phyloP scores from a whole-genome alignment of 1,140 invertebrate genomes.

The Musca domestica region DNA sequence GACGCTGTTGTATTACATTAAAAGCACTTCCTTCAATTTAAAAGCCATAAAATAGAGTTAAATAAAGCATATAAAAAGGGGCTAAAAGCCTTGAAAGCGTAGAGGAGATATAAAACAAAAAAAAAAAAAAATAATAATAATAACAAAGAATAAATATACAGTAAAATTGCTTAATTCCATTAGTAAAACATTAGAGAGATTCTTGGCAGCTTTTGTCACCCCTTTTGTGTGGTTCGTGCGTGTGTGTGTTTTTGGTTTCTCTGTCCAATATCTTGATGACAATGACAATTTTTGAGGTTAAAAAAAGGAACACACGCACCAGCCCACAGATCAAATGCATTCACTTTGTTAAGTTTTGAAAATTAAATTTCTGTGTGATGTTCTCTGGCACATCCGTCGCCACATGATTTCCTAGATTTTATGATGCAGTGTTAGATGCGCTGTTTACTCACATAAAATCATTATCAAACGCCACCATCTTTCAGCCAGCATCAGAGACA shows the following conservation, averaged over 20 bases:
- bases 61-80: neutral
- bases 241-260: neutral
- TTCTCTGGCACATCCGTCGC: neutral
- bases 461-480: slow-evolving; percentile 13
- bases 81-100: no score
- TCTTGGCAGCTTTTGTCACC: no score
- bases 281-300: neutral
- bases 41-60: slow-evolving; percentile 14
- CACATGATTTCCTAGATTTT: slow-evolving; percentile 9
- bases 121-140: neutral
- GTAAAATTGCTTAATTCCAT: slow-evolving; percentile 23
- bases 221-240: no score
- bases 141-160: neutral
- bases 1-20: neutral
- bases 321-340: neutral
- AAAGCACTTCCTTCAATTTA: slow-evolving; percentile 21
- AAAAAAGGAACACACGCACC: no score
- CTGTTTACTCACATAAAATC: neutral
- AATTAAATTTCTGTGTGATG: no score
- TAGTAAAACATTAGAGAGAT: slow-evolving; percentile 10
- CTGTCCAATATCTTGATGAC: slow-evolving; percentile 6
- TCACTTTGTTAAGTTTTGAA: no score
- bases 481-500: slow-evolving; percentile 1
- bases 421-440: neutral
- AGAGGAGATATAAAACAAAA: no score